Base-by-base conservation (phyloP, 2,888 invertebrate species). In the Drosophila vallismaia region DNA sequence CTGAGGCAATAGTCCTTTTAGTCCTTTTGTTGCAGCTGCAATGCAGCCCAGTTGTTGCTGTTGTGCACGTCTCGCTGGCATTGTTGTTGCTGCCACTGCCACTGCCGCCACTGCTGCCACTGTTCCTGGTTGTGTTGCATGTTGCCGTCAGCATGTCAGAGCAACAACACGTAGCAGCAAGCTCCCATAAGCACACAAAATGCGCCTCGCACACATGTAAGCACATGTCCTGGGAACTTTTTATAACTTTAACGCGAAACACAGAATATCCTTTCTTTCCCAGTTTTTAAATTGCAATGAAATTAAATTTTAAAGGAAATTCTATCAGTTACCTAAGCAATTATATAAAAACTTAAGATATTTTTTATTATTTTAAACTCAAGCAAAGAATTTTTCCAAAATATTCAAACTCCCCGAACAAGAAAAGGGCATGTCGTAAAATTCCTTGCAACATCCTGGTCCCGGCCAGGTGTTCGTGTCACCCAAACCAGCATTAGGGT, bases 101-200 rank as follows among this genome's bases (percentile, higher is more conserved):
- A 48, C 45, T 57, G 54, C 6, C 58, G 52, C 31, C 71, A 29
- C n/a, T 76, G 75, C 60, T 45, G 51, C 57, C 68, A 58, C 46
- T 62, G 62, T 63, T 76, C 76, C 38, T 53, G 44, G 71, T 60
- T 58, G 77, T 74, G 66, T 71, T 88, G 86, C 86, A 82, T 86
- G 86, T 86, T 81, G 86, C 81, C 86, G 82, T 83, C 81, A 86
- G 68, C 81, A 83, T 86, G 80, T 81, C 88, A 88, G 76, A 62
- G 46, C 68, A 38, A 51, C 33, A 74, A 74, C 74, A 71, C 71
- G 74, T 66, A 45, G 14, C 33, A 24, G 10, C 31, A 33, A 31
- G 4, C 26, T 19, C 42, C 9, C 4, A 56, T 19, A 31, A 19
- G 38, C 46, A 58, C 42, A 48, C 26, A 44, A 49, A 48, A 66